A percentile compares a stretch with the other conserved stretches of the same genome.
phyloP scores from a whole-genome alignment of 1,140 invertebrate species.

The Agrypnia vestita region DNA sequence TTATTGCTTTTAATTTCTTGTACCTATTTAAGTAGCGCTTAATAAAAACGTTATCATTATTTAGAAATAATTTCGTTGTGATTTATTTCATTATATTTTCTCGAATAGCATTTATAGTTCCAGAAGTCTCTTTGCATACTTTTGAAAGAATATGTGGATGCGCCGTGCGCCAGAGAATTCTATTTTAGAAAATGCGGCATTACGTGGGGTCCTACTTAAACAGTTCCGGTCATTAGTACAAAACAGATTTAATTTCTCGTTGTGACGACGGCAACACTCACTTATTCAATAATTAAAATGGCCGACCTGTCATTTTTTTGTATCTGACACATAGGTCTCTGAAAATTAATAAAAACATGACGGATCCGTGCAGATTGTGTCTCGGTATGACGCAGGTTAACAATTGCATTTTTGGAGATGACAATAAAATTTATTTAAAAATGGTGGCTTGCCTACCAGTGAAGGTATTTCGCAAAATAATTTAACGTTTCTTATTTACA shows the following conservation, averaged over 20 bases:
- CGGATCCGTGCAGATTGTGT: conserved; percentile 69
- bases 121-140: too few relatives aligned
- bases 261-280: not conserved
- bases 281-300: conserved; percentile 44
- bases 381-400: conserved; percentile 67
- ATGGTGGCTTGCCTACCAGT: conserved; percentile 70
- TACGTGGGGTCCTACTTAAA: not conserved
- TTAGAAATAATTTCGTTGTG: too few relatives aligned
- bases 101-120: too few relatives aligned
- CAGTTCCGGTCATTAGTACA: not conserved
- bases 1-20: too few relatives aligned
- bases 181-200: not conserved
- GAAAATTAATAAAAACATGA: conserved; percentile 60
- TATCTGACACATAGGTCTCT: conserved; percentile 32
- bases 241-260: not conserved
- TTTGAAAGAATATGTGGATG: not conserved
- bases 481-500: conserved; percentile 4
- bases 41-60: too few relatives aligned
- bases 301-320: conserved; percentile 50
- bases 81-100: too few relatives aligned
- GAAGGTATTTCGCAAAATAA: conserved; percentile 64
- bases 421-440: conserved; percentile 69
- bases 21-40: too few relatives aligned
- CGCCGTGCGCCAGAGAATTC: not conserved
- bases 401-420: conserved; percentile 69